Conservation (phyloP, 2,888 invertebrate species). For the Cephonodes hylas region DNA sequence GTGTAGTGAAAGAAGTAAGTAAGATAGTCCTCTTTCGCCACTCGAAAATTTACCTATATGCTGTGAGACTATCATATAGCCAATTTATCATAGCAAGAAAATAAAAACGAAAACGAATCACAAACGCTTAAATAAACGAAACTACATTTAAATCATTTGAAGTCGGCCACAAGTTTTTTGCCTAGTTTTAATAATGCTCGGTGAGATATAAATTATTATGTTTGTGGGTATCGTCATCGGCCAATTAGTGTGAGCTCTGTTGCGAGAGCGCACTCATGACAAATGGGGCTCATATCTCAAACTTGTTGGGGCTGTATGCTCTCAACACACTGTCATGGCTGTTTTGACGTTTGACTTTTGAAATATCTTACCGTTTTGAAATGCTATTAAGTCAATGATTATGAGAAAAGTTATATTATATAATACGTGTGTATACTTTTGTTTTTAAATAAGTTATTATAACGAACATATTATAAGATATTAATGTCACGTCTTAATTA, state of each 20-base stretch:
- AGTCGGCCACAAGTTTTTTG: not conserved
- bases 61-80: no score
- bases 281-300: slow-evolving; percentile 30
- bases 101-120: not conserved
- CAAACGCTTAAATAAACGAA: not conserved
- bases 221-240: slow-evolving; percentile 18
- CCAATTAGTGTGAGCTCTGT: slow-evolving; percentile 31
- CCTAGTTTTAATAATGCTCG: not conserved
- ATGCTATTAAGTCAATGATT: no score
- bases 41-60: no score
- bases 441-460: no score
- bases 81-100: no score
- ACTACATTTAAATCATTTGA: not conserved
- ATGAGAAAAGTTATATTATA: no score
- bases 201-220: not conserved
- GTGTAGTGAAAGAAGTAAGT: no score
- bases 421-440: no score
- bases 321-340: not conserved
- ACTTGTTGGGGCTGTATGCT: slow-evolving; percentile 19
- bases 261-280: slow-evolving; percentile 21
- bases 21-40: no score
- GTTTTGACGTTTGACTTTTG: not conserved
- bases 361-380: not conserved
- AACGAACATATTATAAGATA: no score
- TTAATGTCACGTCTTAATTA: no score